Conservation (phyloP, 2,888 invertebrate species). For the Lottia gigantea region DNA sequence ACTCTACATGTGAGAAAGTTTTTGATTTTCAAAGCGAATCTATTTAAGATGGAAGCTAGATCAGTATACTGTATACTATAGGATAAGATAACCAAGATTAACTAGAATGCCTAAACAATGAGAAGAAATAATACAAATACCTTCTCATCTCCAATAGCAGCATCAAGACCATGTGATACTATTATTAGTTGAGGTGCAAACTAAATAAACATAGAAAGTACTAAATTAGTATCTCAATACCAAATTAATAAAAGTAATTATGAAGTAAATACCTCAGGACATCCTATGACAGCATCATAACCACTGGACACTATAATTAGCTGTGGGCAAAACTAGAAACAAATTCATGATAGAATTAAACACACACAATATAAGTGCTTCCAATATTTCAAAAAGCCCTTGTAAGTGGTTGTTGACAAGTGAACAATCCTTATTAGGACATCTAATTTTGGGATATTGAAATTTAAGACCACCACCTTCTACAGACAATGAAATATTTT, state of each 20-base stretch:
- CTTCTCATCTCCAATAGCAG: conserved; percentile 78
- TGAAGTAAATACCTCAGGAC: conserved; percentile 48
- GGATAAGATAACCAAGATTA: too few species aligned
- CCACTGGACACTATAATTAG: conserved; percentile 86
- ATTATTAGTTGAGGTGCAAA: conserved; percentile 86
- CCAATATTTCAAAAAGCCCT: too few species aligned
- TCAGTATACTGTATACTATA: too few species aligned
- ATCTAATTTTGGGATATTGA: background rate
- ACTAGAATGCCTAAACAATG: too few species aligned
- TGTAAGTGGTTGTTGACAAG: background rate
- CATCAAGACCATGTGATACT: conserved; percentile 90
- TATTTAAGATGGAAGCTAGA: too few species aligned
- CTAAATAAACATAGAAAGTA: conserved; percentile 69
- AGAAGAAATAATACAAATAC: conserved; percentile 36
- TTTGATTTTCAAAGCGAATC: too few species aligned
- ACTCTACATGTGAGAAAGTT: too few species aligned
- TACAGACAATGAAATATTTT: too few species aligned
- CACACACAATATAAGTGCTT: too few species aligned
- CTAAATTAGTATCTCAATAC: background rate
- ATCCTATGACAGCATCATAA: conserved; percentile 89
- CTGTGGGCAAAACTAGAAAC: conserved; percentile 82
- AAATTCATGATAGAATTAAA: background rate
- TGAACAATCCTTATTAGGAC: background rate
- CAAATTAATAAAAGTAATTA: background rate
- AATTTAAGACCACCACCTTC: too few species aligned